Conservation (phyloP, 2,888 invertebrate species). For the Eristalis intricaria region DNA sequence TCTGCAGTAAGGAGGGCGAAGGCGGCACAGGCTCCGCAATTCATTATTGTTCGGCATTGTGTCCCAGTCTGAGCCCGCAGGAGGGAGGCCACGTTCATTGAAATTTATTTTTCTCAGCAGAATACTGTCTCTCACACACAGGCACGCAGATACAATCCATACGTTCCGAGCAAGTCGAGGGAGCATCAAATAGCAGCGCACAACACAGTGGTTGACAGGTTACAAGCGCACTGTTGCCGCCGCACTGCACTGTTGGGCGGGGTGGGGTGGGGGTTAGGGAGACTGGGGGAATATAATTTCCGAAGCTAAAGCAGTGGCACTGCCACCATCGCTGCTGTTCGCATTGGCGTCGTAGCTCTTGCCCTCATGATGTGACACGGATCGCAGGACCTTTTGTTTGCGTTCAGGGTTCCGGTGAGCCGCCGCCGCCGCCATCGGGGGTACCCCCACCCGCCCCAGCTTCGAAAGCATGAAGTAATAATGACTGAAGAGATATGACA, state of each 20-base stretch:
- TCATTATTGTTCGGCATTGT: conserved; percentile 65
- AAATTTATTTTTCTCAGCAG: conserved; percentile 58
- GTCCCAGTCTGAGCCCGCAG: conserved; percentile 19
- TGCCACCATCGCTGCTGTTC: background rate
- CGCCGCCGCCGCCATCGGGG: conserved; percentile 8
- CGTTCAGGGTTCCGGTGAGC: conserved; percentile 31
- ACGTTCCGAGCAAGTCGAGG: background rate
- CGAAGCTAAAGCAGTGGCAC: conserved; percentile 23
- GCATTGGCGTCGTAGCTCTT: background rate
- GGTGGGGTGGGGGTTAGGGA: background rate
- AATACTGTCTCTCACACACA: background rate
- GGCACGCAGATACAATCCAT: background rate
- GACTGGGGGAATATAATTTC: conserved; percentile 30
- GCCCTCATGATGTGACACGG: conserved; percentile 37
- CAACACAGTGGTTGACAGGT: conserved; percentile 66
- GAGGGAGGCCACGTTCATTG: conserved; percentile 18
- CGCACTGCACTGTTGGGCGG: background rate
- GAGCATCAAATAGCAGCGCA: conserved; percentile 58
- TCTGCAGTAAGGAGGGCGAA: too few species aligned
- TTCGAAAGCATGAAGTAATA: conserved; percentile 61
- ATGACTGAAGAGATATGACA: conserved; percentile 64
- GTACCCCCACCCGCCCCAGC: background rate
- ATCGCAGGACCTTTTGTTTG: conserved; percentile 65
- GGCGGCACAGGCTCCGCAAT: conserved; percentile 45
- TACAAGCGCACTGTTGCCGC: conserved; percentile 56